Base-by-base conservation (phyloP, 2,113 vertebrate genomes). In the Pseudopipra pipra region DNA sequence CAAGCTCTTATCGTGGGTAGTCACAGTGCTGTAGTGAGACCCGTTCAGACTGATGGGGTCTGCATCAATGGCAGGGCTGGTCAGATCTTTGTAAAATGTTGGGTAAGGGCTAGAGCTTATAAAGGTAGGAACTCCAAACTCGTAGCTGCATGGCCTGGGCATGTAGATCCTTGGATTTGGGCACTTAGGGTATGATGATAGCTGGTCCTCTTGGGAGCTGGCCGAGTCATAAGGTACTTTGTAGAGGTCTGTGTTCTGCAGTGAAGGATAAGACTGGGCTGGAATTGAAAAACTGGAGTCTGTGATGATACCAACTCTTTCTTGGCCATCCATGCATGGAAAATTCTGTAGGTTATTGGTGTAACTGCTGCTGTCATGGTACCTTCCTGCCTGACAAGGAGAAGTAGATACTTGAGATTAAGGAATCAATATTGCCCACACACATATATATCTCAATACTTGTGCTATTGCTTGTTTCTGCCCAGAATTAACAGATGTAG, bases 141-240 rank as follows among this genome's bases (percentile, higher is more conserved):
- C 99, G 0, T 99, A 99, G 67, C 98, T 93, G 61, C 98, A 98
- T 9, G 98, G 94, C 86, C 98, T 97, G 13, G 98, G 82, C 97
- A 99, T 62, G 51, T 98, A 99, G 73, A 99, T 97, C 65, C 98
- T 98, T 44, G 98, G 97, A 70, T 98, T 98, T 67, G 98, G 63
- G 63, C 97, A 97, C 96, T 99, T 99, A 70, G 98, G 98, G 54
- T 99, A 97, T 10, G 98, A 72, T 0, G 95, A 88, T 1, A 98
- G 39, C 33, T 97, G 43, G 7, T 99, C 98, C 47, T 97, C 98
- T 81, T 98, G 98, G 62, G 98, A 94, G 89, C 93, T 95, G 67
- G 97, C 91, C 12, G 98, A 84, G 66, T 99, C 98, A 3, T 98
- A 98, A 77, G 97, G 41, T 47, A 97, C 91, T 91, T 98, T 98